Evolutionary conservation across 2,113 vertebrate genomes (phyloP).

Genomic region (Phrynocephalus versicolor): DNA sequence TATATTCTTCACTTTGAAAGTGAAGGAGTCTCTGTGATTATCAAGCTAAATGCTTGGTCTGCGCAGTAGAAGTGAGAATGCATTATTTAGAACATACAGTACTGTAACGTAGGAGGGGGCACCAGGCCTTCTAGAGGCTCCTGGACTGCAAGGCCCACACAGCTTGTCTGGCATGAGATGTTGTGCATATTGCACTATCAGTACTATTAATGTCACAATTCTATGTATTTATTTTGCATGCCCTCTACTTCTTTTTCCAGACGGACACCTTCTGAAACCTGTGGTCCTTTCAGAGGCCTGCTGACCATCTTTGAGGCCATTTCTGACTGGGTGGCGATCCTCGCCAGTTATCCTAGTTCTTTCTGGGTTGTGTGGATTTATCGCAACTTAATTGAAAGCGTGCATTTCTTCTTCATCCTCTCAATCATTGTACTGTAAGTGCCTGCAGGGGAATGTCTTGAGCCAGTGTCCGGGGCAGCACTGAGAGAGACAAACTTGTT

Average conservation of each 20-base stretch:
- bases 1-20: too few relatives aligned
- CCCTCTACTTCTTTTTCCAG: slow-evolving; percentile 62
- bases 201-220: neutral
- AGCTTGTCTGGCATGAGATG: too few relatives aligned
- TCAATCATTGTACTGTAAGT: slow-evolving; percentile 85
- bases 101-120: neutral
- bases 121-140: neutral
- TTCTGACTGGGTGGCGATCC: slow-evolving; percentile 75
- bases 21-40: too few relatives aligned
- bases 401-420: slow-evolving; percentile 89
- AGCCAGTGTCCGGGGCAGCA: too few relatives aligned
- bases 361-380: slow-evolving; percentile 89
- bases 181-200: neutral
- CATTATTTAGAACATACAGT: too few relatives aligned
- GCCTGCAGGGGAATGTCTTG: neutral
- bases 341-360: slow-evolving; percentile 52
- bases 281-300: slow-evolving; percentile 90
- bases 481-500: too few relatives aligned
- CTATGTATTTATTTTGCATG: too few relatives aligned
- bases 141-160: neutral
- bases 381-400: slow-evolving; percentile 81
- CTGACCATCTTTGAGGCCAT: slow-evolving; percentile 77
- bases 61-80: too few relatives aligned
- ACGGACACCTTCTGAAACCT: slow-evolving; percentile 82
- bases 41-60: too few relatives aligned